Percentiles rank a stretch among this genome's conserved stretches.
Conservation (phyloP, 2,113 vertebrate species). For the Erythrocercus mccallii region DNA sequence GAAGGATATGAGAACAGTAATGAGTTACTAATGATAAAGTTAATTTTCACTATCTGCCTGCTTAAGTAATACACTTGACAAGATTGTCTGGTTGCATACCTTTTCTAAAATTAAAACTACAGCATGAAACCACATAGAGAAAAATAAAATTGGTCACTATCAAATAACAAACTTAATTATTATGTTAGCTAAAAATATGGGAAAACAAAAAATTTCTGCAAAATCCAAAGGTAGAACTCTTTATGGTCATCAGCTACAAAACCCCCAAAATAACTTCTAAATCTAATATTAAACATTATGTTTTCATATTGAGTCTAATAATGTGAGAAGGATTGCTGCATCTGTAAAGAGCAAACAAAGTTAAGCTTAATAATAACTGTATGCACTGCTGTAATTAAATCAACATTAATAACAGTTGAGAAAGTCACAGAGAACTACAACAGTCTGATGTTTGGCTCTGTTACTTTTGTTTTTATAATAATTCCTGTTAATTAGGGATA, state of each 20-base stretch:
- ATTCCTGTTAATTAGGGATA: neutral
- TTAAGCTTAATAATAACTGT: neutral
- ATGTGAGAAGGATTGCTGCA: neutral
- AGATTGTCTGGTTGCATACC: neutral
- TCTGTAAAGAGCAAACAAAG: neutral
- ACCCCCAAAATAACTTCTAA: neutral
- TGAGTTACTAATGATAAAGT: neutral
- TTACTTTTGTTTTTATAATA: neutral
- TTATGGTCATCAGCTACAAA: neutral
- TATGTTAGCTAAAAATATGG: neutral
- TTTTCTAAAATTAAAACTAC: neutral
- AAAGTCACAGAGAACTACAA: neutral
- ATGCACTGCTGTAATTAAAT: neutral
- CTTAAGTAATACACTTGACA: neutral
- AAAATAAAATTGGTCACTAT: neutral
- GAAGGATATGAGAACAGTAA: neutral
- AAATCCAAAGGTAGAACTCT: neutral
- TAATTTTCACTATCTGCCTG: neutral
- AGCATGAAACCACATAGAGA: neutral
- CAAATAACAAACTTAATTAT: neutral
- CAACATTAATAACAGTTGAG: neutral
- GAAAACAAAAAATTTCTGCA: neutral
- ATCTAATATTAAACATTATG: neutral
- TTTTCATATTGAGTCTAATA: neutral
- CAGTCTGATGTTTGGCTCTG: neutral